These are phyloP conservation scores for Palythoa grandiflora DNA, from an alignment of 92 coral and sea anemone genomes.

Conservation along the genomic window DNA sequence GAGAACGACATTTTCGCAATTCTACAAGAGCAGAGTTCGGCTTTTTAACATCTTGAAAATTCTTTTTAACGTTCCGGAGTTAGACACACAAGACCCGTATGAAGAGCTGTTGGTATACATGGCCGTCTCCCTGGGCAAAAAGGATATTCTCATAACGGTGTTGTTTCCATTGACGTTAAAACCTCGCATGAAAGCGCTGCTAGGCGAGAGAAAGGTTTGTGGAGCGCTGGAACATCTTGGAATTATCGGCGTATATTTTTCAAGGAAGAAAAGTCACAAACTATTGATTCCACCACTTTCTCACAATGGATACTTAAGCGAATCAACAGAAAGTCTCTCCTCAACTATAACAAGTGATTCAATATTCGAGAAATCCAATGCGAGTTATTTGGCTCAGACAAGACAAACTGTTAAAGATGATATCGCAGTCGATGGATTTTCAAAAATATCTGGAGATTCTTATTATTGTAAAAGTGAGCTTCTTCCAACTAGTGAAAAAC, in stretches of 20 bases:
- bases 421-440: neutral
- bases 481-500: neutral
- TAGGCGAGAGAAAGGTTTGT: conserved; percentile 63
- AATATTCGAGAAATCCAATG: neutral
- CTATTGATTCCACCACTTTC: neutral
- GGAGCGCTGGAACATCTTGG: conserved; percentile 51
- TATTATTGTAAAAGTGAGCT: neutral
- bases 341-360: conserved; percentile 23
- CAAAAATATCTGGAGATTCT: neutral
- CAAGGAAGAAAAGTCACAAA: conserved; percentile 49
- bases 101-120: conserved; percentile 68
- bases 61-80: conserved; percentile 77
- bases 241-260: conserved; percentile 76
- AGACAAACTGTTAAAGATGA: neutral
- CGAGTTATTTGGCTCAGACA: neutral
- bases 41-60: conserved; percentile 62
- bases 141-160: conserved; percentile 71
- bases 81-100: conserved; percentile 60
- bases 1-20: conserved; percentile 66
- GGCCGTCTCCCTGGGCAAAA: conserved; percentile 81
- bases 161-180: conserved; percentile 69
- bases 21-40: conserved; percentile 56
- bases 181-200: conserved; percentile 57
- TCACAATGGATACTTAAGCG: conserved; percentile 9
- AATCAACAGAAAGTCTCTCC: conserved; percentile 23